Evolutionary conservation across 2,113 vertebrate species (phyloP).

Genomic region (Lates calcarifer): DNA sequence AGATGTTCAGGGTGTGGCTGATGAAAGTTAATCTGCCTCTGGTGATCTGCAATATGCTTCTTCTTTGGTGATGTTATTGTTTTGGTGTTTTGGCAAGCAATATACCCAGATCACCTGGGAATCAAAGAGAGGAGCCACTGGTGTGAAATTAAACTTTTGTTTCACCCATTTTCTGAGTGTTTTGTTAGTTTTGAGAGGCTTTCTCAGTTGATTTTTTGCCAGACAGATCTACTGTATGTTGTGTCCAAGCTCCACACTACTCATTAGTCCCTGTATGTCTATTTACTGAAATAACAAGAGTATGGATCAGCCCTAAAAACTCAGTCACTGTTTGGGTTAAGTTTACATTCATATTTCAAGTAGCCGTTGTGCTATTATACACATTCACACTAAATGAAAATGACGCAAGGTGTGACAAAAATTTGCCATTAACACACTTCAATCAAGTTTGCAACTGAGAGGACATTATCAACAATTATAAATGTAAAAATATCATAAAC

Average conservation of each 20-base stretch:
- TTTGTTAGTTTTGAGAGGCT: too few species aligned
- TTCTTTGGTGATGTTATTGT: background rate
- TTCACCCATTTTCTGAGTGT: background rate
- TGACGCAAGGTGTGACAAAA: background rate
- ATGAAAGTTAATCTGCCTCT: background rate
- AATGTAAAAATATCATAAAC: background rate
- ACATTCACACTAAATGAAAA: background rate
- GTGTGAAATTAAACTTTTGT: too few species aligned
- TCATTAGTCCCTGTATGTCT: too few species aligned
- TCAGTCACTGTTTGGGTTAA: too few species aligned
- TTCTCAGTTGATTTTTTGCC: too few species aligned
- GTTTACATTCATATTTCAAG: too few species aligned
- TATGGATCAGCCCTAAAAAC: too few species aligned
- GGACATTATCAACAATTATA: background rate
- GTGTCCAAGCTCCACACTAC: too few species aligned
- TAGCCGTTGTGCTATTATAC: too few species aligned
- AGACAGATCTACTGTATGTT: too few species aligned
- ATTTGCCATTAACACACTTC: background rate
- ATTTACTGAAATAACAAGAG: too few species aligned
- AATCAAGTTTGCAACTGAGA: background rate
- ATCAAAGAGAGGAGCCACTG: background rate
- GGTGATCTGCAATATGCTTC: background rate
- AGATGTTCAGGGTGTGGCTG: slow-evolving; percentile 19
- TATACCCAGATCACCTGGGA: background rate
- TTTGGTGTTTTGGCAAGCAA: background rate